Evolutionary conservation across 2,888 invertebrate genomes (phyloP), one percentile per base, ranked within the genome.

Genomic region (Tetrapedia diversipes): DNA sequence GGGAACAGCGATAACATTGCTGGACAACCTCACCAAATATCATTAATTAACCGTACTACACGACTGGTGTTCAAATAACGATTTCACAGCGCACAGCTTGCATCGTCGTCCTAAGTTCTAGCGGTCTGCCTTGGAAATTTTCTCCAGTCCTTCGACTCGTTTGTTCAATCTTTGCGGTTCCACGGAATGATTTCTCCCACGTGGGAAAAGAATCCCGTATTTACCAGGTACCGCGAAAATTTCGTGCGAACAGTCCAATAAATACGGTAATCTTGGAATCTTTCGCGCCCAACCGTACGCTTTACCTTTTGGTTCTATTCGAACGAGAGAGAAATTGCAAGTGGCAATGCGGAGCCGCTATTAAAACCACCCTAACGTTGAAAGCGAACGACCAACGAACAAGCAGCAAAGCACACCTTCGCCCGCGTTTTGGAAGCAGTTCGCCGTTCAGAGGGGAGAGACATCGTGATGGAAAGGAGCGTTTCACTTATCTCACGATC

Each of bases 401-500:
- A 59, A 43, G 27, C 2, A 37, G 24, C 2, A 19, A 19, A 24
- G 11, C 24, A 24, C n/a, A 2, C 32, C 0, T 19, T 22, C 14
- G 27, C 39, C 22, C 34, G 19, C 32, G 29, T 68, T 68, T 51
- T 6, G 43, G 16, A 45, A 37, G 39, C 56, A 56, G 29, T 54
- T 47, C 24, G n/a, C n/a, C n/a, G 45, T 39, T 47, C 69, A 22
- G 39, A 11, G 22, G 29, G 45, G 66, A 77, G 69, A 77, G 69
- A 74, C 68, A 77, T 64, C 43, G 64, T 63, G 80, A 76, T 70
- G 81, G 75, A 76, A 71, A 79, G 74, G 76, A 84, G 61, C 69
- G 76, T 79, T 79, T 81, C 83, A 82, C 86, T 86, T 86, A 86
- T 86, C 86, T 76, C 72, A 67, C 85, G 84, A 86, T 86, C 86